A percentile compares a stretch with the other conserved stretches of the same genome.
Conservation (phyloP, 1,140 invertebrate genomes). For the Ostrea denselamellosa region DNA sequence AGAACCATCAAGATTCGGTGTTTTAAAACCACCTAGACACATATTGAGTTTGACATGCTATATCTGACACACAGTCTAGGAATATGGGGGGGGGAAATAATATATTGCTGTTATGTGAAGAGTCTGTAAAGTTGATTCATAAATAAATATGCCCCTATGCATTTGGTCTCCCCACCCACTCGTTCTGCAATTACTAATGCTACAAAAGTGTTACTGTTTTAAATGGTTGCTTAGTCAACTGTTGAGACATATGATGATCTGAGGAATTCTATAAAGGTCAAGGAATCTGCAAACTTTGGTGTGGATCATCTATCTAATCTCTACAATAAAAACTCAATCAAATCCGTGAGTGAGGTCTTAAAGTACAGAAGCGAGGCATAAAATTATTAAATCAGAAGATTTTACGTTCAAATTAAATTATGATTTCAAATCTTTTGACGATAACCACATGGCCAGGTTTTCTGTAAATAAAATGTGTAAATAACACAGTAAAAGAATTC, state of each 20-base stretch:
- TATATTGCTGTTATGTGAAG: background rate
- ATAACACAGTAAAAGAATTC: background rate
- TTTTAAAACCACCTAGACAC: background rate
- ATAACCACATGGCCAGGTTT: conserved; percentile 1
- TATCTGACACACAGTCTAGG: conserved; percentile 35
- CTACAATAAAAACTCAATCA: background rate
- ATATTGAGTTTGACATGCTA: conserved; percentile 16
- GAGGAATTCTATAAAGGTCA: background rate
- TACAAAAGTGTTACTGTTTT: background rate
- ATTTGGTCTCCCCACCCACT: background rate
- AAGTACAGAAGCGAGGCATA: background rate
- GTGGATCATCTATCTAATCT: conserved; percentile 15
- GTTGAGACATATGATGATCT: background rate
- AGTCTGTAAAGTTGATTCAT: background rate
- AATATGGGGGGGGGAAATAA: background rate
- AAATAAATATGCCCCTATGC: background rate
- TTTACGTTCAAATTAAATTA: background rate
- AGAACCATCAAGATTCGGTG: background rate
- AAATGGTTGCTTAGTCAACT: background rate
- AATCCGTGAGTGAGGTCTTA: conserved; percentile 5
- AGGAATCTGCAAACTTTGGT: background rate
- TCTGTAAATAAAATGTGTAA: background rate
- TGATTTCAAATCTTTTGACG: background rate
- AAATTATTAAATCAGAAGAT: background rate
- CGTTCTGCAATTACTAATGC: background rate